A percentile compares a stretch with the other conserved stretches of the same genome.
Conservation (phyloP, 1,140 invertebrate species). For the Cephus cinctus region DNA sequence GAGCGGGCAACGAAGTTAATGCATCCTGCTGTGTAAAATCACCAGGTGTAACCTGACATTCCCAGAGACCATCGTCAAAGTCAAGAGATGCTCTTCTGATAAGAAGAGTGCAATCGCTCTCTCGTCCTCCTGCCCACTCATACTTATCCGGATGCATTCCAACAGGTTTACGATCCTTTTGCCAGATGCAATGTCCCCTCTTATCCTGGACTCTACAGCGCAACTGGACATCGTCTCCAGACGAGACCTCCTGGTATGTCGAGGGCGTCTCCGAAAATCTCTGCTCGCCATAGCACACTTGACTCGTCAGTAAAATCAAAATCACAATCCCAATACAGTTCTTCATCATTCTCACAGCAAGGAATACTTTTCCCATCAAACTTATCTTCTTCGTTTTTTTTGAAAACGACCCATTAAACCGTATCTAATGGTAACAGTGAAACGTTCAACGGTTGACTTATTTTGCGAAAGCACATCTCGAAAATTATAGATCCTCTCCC, state of each 20-base stretch:
- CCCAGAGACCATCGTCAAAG: constrained; percentile 88
- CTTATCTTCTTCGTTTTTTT: background rate
- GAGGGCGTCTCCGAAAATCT: constrained; percentile 77
- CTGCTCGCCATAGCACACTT: constrained; percentile 58
- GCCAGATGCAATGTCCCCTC: constrained; percentile 85
- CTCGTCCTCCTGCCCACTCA: constrained; percentile 72
- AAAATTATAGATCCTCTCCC: too few relatives aligned
- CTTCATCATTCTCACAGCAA: too few relatives aligned
- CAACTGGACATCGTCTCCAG: constrained; percentile 76
- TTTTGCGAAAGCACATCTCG: too few relatives aligned
- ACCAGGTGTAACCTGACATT: constrained; percentile 89
- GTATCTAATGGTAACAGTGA: too few relatives aligned
- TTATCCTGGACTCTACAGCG: constrained; percentile 83
- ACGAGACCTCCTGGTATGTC: constrained; percentile 84
- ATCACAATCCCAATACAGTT: too few relatives aligned
- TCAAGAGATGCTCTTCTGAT: constrained; percentile 78
- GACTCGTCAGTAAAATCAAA: background rate
- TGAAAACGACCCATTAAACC: background rate
- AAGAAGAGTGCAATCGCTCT: constrained; percentile 81
- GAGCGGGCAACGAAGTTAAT: constrained; percentile 76
- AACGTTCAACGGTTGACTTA: too few relatives aligned
- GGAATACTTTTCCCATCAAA: background rate
- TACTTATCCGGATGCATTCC: constrained; percentile 85
- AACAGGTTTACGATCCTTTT: constrained; percentile 87
- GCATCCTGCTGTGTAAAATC: constrained; percentile 63